Conservation (phyloP, 2,888 invertebrate genomes). For the Acheta domesticus region DNA sequence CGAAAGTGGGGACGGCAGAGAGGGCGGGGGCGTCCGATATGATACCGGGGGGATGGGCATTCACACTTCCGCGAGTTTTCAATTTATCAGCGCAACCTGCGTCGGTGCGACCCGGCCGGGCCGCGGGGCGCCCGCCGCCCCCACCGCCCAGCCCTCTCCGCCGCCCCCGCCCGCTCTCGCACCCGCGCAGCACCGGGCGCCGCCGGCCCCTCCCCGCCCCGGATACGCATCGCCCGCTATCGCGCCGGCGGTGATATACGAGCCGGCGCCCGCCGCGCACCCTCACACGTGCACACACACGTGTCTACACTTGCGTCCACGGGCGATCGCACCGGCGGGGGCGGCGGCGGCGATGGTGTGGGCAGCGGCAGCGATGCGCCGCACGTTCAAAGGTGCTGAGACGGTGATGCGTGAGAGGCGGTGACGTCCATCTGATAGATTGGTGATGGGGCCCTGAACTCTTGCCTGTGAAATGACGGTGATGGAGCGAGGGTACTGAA, state of each 20-base stretch:
- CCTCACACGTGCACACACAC: neutral
- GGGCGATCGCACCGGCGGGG: neutral
- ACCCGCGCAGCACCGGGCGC: neutral
- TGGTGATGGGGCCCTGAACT: too few relatives aligned
- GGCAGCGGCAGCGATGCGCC: too few relatives aligned
- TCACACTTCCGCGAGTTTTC: constrained; percentile 35
- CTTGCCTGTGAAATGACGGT: too few relatives aligned
- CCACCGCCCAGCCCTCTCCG: neutral
- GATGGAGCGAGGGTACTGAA: too few relatives aligned
- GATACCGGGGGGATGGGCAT: constrained; percentile 19
- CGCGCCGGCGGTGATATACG: neutral
- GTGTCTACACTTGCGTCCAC: neutral
- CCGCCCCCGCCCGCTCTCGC: neutral
- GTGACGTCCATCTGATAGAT: too few relatives aligned
- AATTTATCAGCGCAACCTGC: constrained; percentile 32
- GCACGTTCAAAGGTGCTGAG: too few relatives aligned
- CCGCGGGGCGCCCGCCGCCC: neutral
- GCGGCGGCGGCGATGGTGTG: too few relatives aligned
- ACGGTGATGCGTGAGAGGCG: too few relatives aligned
- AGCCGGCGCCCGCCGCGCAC: neutral
- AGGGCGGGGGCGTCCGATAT: neutral
- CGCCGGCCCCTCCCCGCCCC: neutral
- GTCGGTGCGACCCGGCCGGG: neutral
- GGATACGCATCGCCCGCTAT: constrained; percentile 9
- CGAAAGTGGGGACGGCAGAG: neutral